Evolutionary conservation across 2,113 vertebrate species (phyloP).

Genomic region (Chamaetylas fuelleborni): DNA sequence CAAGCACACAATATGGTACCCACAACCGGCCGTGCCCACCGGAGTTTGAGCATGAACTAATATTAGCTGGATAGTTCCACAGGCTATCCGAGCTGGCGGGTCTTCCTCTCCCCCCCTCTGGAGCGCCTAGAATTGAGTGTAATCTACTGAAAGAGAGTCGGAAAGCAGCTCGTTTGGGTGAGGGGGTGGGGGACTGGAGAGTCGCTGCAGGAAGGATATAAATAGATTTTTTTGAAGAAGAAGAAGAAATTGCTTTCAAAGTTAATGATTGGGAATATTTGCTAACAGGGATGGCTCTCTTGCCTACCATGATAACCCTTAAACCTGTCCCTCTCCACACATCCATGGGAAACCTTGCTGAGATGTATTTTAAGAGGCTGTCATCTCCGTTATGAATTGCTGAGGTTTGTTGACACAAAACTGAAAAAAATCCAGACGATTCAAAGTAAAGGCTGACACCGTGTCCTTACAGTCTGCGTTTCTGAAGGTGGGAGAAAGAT

Average conservation of each 20-base stretch:
- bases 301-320: neutral
- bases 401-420: slow-evolving; percentile 38
- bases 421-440: neutral
- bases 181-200: slow-evolving; percentile 31
- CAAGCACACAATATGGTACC: slow-evolving; percentile 5
- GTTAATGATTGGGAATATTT: slow-evolving; percentile 5
- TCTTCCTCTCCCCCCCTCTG: neutral
- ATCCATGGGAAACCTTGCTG: neutral
- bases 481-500: slow-evolving; percentile 46
- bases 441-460: neutral
- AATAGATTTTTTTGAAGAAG: neutral
- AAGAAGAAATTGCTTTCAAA: neutral
- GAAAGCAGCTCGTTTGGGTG: neutral
- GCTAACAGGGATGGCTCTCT: neutral
- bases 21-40: neutral
- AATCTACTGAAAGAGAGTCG: neutral
- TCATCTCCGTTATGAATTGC: slow-evolving; percentile 22
- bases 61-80: neutral
- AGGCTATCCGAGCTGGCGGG: neutral
- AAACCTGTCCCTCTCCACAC: neutral
- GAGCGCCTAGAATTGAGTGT: neutral
- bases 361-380: slow-evolving; percentile 12
- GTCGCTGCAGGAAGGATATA: slow-evolving; percentile 32
- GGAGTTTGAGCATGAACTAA: neutral
- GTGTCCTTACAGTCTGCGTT: slow-evolving; percentile 15